Evolutionary conservation across 1,140 invertebrate genomes (phyloP), one percentile per base, ranked within the genome.

Genomic region (Drosophila varians): DNA sequence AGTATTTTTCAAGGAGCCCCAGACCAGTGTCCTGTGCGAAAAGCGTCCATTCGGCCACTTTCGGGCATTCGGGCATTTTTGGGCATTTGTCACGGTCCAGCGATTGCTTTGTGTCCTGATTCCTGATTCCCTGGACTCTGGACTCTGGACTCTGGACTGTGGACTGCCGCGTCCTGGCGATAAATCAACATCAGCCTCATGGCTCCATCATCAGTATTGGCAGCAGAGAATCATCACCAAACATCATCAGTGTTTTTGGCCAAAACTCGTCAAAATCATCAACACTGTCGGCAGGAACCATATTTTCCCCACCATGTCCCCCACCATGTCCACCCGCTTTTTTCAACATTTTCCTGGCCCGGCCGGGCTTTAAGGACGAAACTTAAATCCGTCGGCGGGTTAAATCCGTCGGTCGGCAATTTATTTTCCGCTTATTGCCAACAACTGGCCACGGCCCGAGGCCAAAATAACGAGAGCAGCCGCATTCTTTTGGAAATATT

Each of bases 131-230:
- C 21, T 21, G 21, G 21, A 4, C 4, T 4, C 21, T 21, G 21
- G 21, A 2, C 4, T 4, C 21, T 21, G 21, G 21, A 2, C 4
- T 4, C 21, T 21, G n/a, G n/a, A n/a, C n/a, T 31, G 28, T 36
- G n/a, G n/a, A n/a, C n/a, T 36, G 7, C 28, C 1, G n/a, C 11
- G n/a, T 28, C 53, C 42, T 55, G 61, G 42, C 65, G 48, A 79
- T 80, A 78, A 68, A 79, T 79, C 76, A 78, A 79, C 68, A 73
- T 72, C 66, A 47, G 26, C 36, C 49, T 58, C 47, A 49, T 36
- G 38, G 7, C 45, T 16, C 4, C 46, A 19, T n/a, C 43, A 36
- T 2, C 31, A 18, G 8, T 14, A 51, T 42, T 51, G 16, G 11
- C n/a, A n/a, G n/a, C n/a, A 21, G 2, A 21, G 21, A 21, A 21